Conservation (phyloP, 2,113 vertebrate genomes). For the Vulpes ferrilata region DNA sequence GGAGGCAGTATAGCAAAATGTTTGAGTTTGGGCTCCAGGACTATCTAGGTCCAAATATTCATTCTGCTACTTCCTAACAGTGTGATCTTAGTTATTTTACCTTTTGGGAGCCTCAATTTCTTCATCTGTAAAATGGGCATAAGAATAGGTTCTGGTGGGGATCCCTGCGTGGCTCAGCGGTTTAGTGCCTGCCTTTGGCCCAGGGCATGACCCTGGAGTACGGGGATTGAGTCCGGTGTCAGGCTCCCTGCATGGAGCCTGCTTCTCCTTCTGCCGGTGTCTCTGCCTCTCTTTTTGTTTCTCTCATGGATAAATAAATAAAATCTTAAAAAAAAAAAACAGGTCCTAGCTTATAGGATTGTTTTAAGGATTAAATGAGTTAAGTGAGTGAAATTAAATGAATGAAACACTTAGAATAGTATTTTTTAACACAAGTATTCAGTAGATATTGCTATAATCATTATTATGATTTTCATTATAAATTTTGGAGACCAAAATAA, state of each 20-base stretch:
- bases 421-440: neutral
- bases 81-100: constrained; percentile 45
- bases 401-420: neutral
- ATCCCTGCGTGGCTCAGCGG: too few species aligned
- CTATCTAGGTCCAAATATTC: neutral
- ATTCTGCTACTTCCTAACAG: constrained; percentile 29
- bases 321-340: too few species aligned
- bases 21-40: neutral
- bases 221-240: too few species aligned
- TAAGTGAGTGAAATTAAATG: neutral
- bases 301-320: too few species aligned
- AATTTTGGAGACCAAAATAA: neutral
- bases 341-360: constrained; percentile 7
- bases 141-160: neutral
- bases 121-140: neutral
- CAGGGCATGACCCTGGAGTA: too few species aligned
- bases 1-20: neutral
- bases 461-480: constrained; percentile 16
- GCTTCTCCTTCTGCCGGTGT: too few species aligned
- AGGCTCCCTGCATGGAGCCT: too few species aligned
- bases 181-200: too few species aligned
- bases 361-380: constrained; percentile 45
- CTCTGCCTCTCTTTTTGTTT: too few species aligned
- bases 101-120: neutral
- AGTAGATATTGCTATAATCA: neutral